phyloP scores from a whole-genome alignment of 2,888 invertebrate species.

The Brenthis hecate region DNA sequence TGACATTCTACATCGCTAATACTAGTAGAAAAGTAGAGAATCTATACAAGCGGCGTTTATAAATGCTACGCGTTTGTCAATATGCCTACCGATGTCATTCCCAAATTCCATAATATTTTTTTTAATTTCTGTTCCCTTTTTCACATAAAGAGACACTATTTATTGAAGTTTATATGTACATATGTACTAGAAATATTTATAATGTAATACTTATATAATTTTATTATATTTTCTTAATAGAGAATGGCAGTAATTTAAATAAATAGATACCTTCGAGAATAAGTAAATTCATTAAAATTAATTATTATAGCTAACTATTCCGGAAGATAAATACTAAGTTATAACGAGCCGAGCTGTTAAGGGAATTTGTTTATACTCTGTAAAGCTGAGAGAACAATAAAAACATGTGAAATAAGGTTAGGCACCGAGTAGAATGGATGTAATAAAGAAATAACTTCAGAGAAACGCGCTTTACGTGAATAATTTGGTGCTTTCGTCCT shows the following conservation, averaged over 20 bases:
- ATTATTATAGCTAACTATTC: conserved; percentile 38
- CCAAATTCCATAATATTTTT: too few species aligned
- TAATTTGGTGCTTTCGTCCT: conserved; percentile 60
- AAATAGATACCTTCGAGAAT: conserved; percentile 4
- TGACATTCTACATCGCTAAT: too few species aligned
- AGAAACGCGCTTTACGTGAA: conserved; percentile 47
- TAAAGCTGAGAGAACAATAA: conserved; percentile 54
- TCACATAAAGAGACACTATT: too few species aligned
- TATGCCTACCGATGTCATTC: too few species aligned
- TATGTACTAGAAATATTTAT: too few species aligned
- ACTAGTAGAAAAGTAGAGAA: too few species aligned
- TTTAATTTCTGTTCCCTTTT: too few species aligned
- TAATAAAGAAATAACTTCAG: conserved; percentile 70
- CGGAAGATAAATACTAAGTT: conserved; percentile 36
- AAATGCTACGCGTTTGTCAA: too few species aligned
- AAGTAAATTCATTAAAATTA: conserved; percentile 24
- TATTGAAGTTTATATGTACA: too few species aligned
- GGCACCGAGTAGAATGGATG: conserved; percentile 56
- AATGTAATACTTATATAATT: not conserved
- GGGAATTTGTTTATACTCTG: conserved; percentile 39
- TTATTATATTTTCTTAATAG: not conserved
- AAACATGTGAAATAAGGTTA: conserved; percentile 60
- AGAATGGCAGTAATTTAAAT: not conserved
- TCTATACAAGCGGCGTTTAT: too few species aligned
- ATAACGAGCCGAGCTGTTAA: conserved; percentile 32